These are phyloP conservation scores for Pyrgus malvae DNA, from an alignment of 2,888 invertebrate genomes.

Conservation along the genomic window DNA sequence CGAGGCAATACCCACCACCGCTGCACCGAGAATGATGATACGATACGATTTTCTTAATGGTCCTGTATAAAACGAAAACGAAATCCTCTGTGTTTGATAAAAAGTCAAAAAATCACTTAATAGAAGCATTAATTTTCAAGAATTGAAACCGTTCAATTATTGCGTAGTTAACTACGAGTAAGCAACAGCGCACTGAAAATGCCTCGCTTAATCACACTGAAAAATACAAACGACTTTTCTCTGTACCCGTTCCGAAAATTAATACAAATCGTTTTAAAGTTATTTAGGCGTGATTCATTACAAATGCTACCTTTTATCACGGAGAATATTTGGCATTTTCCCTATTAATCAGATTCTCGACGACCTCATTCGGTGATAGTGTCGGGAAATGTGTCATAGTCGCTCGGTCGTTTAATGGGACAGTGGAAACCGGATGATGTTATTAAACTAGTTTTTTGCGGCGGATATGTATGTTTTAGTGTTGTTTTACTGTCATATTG, in stretches of 20 bases:
- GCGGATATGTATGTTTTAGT: too few species aligned
- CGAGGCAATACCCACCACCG: too few species aligned
- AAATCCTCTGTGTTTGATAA: too few species aligned
- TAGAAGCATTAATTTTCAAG: too few species aligned
- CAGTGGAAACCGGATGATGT: neutral
- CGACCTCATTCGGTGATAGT: conserved; percentile 4
- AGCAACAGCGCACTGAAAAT: neutral
- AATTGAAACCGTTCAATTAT: too few species aligned
- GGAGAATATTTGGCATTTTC: neutral
- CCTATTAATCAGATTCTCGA: conserved; percentile 1
- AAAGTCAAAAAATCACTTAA: too few species aligned
- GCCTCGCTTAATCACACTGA: neutral
- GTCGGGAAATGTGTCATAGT: conserved; percentile 17
- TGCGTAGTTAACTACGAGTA: too few species aligned
- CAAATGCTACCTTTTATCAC: conserved; percentile 7
- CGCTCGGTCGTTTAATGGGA: conserved; percentile 11
- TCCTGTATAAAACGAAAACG: too few species aligned
- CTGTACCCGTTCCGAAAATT: neutral
- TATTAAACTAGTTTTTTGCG: too few species aligned
- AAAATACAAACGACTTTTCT: neutral
- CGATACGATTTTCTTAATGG: too few species aligned
- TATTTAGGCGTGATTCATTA: neutral
- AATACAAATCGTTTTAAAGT: neutral
- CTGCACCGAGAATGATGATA: too few species aligned
- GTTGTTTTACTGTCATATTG: too few species aligned